Evolutionary conservation across 2,888 invertebrate genomes (phyloP).

Genomic region (Junonia oenone): DNA sequence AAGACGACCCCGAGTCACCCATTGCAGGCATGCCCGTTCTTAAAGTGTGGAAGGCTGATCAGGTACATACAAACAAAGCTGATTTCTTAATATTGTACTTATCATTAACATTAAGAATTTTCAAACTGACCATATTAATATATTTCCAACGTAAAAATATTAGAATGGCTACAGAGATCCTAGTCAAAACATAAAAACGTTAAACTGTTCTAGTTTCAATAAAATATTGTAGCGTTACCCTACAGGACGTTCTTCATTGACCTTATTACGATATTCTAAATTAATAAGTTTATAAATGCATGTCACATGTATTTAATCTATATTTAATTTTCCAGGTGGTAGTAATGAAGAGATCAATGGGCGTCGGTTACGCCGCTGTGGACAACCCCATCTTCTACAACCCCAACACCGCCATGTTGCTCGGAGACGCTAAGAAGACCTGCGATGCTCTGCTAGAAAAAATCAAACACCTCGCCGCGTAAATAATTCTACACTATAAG

Average conservation of each 20-base stretch:
- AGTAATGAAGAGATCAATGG: constrained; percentile 93
- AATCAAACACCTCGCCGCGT: constrained; percentile 70
- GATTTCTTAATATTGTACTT: no score
- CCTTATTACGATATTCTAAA: no score
- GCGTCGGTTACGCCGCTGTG: constrained; percentile 93
- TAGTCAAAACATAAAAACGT: no score
- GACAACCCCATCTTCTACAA: constrained; percentile 96
- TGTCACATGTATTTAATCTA: no score
- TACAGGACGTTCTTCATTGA: no score
- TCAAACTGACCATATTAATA: no score
- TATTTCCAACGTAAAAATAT: no score
- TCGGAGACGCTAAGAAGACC: constrained; percentile 95
- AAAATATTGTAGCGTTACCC: no score
- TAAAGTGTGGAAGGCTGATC: constrained; percentile 91
- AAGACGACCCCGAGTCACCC: constrained; percentile 93
- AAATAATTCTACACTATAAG: constrained; percentile 26
- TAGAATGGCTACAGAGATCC: no score
- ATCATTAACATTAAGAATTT: no score
- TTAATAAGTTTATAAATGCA: no score
- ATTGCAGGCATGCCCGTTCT: constrained; percentile 96
- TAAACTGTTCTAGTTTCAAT: no score
- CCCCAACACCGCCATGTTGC: constrained; percentile 90
- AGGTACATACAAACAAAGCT: constrained; percentile 67
- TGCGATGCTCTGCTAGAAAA: constrained; percentile 89
- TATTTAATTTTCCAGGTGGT: constrained; percentile 80